These are phyloP conservation scores for Oscheius sp. DNA, from an alignment of 1,140 invertebrate genomes.

Conservation along the genomic window DNA sequence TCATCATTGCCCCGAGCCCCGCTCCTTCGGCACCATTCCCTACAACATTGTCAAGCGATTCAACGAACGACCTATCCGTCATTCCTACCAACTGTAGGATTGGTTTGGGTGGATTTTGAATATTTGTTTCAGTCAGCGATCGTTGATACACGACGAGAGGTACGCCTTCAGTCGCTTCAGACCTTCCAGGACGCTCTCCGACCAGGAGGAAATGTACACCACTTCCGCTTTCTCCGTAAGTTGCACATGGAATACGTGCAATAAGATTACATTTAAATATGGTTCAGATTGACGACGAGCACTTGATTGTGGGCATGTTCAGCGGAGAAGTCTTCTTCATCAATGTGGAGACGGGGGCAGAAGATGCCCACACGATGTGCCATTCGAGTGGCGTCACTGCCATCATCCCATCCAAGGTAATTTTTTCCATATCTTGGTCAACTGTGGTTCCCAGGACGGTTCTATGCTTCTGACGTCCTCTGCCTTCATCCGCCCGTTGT, in stretches of 20 bases:
- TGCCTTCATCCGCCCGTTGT: slow-evolving; percentile 77
- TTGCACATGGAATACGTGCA: too few species aligned
- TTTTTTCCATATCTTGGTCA: slow-evolving; percentile 5
- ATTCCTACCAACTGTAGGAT: slow-evolving; percentile 68
- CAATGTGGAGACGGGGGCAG: slow-evolving; percentile 75
- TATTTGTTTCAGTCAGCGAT: not conserved
- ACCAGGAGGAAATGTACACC: slow-evolving; percentile 78
- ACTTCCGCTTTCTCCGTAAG: slow-evolving; percentile 75
- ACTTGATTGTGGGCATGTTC: slow-evolving; percentile 79
- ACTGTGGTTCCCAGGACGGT: slow-evolving; percentile 68
- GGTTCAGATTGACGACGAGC: slow-evolving; percentile 74
- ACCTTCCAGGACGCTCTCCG: slow-evolving; percentile 77
- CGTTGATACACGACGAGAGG: slow-evolving; percentile 82
- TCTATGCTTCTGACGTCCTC: slow-evolving; percentile 80
- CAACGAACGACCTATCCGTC: slow-evolving; percentile 59
- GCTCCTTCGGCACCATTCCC: not conserved
- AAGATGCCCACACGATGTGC: slow-evolving; percentile 58
- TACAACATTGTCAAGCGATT: slow-evolving; percentile 68
- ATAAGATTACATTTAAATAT: slow-evolving; percentile 6
- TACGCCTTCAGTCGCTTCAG: slow-evolving; percentile 84
- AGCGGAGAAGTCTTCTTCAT: slow-evolving; percentile 82
- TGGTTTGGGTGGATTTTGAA: not conserved
- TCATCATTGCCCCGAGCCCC: slow-evolving; percentile 40
- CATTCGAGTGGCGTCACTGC: slow-evolving; percentile 9
- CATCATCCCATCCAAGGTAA: not conserved